Conservation (phyloP, 2,888 invertebrate species). For the Zaprionus obscuricornis region DNA sequence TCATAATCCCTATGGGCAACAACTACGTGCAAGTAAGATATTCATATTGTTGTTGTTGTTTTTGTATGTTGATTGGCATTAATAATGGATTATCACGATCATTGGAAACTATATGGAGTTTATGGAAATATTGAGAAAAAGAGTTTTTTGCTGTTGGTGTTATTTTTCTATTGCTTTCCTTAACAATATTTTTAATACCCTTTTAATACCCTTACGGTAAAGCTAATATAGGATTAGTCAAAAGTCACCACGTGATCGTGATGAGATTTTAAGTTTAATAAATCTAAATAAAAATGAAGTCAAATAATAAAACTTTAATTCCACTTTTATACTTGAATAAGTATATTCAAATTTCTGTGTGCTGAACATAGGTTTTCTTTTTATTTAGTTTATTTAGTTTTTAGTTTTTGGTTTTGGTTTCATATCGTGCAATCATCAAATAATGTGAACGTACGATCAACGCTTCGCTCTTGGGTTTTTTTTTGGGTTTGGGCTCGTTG, state of each 20-base stretch:
- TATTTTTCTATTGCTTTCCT: slow-evolving; percentile 51
- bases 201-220: slow-evolving; percentile 2
- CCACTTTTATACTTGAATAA: no score
- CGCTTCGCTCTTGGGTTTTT: slow-evolving; percentile 55
- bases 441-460: slow-evolving; percentile 81
- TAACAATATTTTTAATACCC: slow-evolving; percentile 33
- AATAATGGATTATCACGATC: slow-evolving; percentile 84
- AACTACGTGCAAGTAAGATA: slow-evolving; percentile 39
- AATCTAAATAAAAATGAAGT: no score
- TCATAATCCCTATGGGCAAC: slow-evolving; percentile 74
- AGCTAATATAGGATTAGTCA: no score
- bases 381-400: slow-evolving; percentile 9
- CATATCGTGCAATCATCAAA: slow-evolving; percentile 82
- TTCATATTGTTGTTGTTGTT: slow-evolving; percentile 18
- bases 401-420: slow-evolving; percentile 38
- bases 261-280: no score
- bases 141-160: slow-evolving; percentile 20
- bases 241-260: no score
- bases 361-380: slow-evolving; percentile 15
- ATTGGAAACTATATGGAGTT: slow-evolving; percentile 44
- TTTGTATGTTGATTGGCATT: slow-evolving; percentile 83
- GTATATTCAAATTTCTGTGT: no score
- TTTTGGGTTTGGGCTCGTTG: slow-evolving; percentile 21
- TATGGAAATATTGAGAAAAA: slow-evolving; percentile 80
- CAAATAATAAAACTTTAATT: no score